Conservation (phyloP, 2,888 invertebrate species). For the Oligia strigilis region DNA sequence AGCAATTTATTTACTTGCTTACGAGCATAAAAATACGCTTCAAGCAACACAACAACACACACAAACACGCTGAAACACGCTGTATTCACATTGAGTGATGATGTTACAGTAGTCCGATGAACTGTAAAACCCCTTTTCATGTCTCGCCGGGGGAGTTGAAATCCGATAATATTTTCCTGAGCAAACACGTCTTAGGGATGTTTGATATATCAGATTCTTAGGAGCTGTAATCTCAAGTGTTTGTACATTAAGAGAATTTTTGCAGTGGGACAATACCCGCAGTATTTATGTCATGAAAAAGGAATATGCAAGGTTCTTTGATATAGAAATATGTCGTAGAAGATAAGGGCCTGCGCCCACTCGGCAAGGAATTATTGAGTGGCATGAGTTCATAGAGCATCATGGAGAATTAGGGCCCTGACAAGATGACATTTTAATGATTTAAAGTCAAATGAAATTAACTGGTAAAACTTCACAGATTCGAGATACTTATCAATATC, state of each 20-base stretch:
- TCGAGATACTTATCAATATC: not conserved
- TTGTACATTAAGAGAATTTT: slow-evolving; percentile 45
- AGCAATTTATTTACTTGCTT: slow-evolving; percentile 17
- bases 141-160: slow-evolving; percentile 44
- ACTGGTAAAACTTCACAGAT: too few species aligned
- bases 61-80: too few species aligned
- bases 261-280: slow-evolving; percentile 13
- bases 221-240: slow-evolving; percentile 41
- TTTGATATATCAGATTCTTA: slow-evolving; percentile 60
- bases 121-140: slow-evolving; percentile 57
- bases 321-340: not conserved
- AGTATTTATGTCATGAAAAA: slow-evolving; percentile 28
- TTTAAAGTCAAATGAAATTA: not conserved
- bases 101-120: slow-evolving; percentile 57
- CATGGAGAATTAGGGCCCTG: too few species aligned
- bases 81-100: slow-evolving; percentile 49
- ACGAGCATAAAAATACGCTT: slow-evolving; percentile 10
- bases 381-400: too few species aligned
- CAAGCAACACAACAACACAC: not conserved
- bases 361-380: not conserved
- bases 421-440: not conserved
- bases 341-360: not conserved
- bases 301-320: not conserved
- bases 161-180: slow-evolving; percentile 63
- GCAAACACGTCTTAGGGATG: slow-evolving; percentile 49